Percentiles rank a stretch among this genome's conserved stretches.
These are phyloP conservation scores for Cheilosia scutellata DNA, from an alignment of 2,888 invertebrate genomes.

Conservation along the genomic window DNA sequence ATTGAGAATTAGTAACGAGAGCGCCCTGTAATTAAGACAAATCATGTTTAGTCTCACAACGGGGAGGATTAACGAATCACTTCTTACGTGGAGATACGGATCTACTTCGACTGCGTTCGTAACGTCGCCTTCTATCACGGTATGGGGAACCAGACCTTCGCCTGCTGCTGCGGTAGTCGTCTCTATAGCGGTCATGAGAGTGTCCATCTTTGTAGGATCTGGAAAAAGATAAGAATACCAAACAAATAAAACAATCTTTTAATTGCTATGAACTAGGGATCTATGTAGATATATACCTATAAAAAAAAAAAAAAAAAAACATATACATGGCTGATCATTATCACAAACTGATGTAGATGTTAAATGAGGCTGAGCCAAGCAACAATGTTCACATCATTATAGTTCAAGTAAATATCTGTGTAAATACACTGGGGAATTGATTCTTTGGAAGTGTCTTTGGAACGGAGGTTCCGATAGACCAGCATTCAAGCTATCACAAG, in stretches of 20 bases:
- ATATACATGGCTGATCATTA: too few species aligned
- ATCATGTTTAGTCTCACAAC: background rate
- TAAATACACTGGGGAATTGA: too few species aligned
- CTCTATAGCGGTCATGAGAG: slow-evolving; percentile 77
- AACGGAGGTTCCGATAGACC: too few species aligned
- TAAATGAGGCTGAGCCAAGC: too few species aligned
- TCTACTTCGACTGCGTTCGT: slow-evolving; percentile 80
- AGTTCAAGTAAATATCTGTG: too few species aligned
- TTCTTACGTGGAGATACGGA: slow-evolving; percentile 80
- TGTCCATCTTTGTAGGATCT: slow-evolving; percentile 77
- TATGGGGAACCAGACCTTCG: slow-evolving; percentile 78
- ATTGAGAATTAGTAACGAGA: slow-evolving; percentile 76
- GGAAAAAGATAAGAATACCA: slow-evolving; percentile 24
- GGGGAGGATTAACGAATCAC: background rate
- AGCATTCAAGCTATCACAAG: too few species aligned
- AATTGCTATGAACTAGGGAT: too few species aligned
- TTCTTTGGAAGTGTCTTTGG: too few species aligned
- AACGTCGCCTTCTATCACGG: slow-evolving; percentile 77
- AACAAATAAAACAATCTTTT: background rate
- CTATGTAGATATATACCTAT: too few species aligned
- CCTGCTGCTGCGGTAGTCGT: slow-evolving; percentile 75
- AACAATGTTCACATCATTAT: too few species aligned
- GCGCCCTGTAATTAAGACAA: slow-evolving; percentile 77
- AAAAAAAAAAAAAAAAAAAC: too few species aligned
- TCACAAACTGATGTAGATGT: too few species aligned